Percentiles rank a stretch among this genome's conserved stretches.
Evolutionary conservation across 2,888 invertebrate species (phyloP).

Genomic region (Tipula confusa): DNA sequence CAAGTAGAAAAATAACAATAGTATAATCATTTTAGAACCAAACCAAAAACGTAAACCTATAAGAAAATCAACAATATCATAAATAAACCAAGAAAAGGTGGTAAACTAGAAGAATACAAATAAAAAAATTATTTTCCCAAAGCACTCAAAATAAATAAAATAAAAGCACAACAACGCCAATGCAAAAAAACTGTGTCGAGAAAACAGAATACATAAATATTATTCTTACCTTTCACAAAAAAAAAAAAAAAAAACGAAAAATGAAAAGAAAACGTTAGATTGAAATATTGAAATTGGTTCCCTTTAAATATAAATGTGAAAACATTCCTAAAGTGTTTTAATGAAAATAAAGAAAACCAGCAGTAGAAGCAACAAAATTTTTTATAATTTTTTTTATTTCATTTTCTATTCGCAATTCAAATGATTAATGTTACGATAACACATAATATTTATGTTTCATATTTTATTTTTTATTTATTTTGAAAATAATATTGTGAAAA

Average conservation of each 20-base stretch:
- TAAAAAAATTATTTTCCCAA: not conserved
- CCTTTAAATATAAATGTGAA: slow-evolving; percentile 8
- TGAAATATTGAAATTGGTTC: slow-evolving; percentile 20
- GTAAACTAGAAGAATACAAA: not conserved
- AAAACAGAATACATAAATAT: slow-evolving; percentile 1
- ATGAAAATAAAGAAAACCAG: not conserved
- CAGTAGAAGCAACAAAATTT: not conserved
- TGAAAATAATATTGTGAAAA: not conserved
- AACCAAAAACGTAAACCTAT: not conserved
- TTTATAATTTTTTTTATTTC: not conserved
- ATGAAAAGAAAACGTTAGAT: not conserved
- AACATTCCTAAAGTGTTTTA: not conserved
- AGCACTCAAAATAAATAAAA: not conserved
- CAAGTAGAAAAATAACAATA: slow-evolving; percentile 6
- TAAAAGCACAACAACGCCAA: not conserved
- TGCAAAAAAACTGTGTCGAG: not conserved
- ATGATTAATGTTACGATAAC: slow-evolving; percentile 20
- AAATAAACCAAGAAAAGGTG: not conserved
- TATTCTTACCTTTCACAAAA: slow-evolving; percentile 3
- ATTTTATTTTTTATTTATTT: not conserved
- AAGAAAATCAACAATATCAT: not conserved
- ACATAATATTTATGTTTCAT: not conserved
- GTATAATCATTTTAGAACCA: not conserved
- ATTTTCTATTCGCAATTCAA: not conserved
- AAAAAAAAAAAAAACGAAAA: not conserved